Evolutionary conservation across 2,888 invertebrate species (phyloP), one percentile per base, ranked within the genome.

Genomic region (Phyllotreta striolata): DNA sequence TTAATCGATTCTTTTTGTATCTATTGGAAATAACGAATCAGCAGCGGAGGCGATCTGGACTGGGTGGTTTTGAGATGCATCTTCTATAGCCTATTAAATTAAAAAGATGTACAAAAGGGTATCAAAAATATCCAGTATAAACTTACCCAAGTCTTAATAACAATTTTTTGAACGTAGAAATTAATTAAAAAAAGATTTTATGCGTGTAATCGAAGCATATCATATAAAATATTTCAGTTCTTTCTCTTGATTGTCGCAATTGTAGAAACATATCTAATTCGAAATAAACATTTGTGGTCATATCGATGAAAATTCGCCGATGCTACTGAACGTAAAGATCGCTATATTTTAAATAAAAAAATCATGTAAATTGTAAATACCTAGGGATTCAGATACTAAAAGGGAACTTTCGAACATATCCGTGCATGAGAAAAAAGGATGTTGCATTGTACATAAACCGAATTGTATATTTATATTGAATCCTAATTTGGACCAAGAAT

Each of bases 401-500:
- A 24, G 24, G 24, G 56, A 56, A 62, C 37, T 55, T 34, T 55
- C 39, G 35, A 49, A 62, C 55, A 56, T 62, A 56, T 60, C 60
- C 54, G 40, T 40, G 35, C 44, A 39, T 56, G 43, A 41, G 24
- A 55, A 9, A 47, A 62, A 41, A 35, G n/a, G n/a, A n/a, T n/a
- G n/a, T n/a, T n/a, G 4, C 24, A 24, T 24, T 66, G 66, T 68
- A 65, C 37, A 66, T 66, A 66, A 43, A n/a, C 14, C 13, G 38
- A 52, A 62, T 35, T 47, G 55, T 49, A 55, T 39, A 57, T 59
- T 49, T 52, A 64, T 60, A 66, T 59, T 62, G 6, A 51, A 34
- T 35, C 64, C 66, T 62, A 55, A 57, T 66, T 70, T 66, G 72
- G 71, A 72, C 72, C 72, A 72, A 72, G 52, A 60, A 12, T 59